Base-by-base conservation (phyloP, 2,113 vertebrate species). In the Plecotus auritus region DNA sequence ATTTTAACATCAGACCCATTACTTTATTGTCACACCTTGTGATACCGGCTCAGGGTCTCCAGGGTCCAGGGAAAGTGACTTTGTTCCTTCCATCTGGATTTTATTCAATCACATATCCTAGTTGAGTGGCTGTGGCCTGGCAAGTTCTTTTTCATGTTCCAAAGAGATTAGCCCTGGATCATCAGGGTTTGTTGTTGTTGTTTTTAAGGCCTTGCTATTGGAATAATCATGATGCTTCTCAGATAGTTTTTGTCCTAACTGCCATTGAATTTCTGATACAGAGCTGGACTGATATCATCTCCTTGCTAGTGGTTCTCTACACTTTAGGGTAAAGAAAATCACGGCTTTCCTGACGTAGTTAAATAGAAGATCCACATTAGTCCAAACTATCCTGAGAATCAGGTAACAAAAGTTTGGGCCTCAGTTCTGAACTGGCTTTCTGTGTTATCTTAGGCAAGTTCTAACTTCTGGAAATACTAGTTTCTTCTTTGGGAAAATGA, bases 1-100 rank as follows among this genome's bases (percentile, higher is more conserved):
- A 82, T 83, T 96, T 78, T n/a, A 86, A 95, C 94, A 94, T 88
- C 88, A 87, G 56, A 22, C n/a, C 3, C 54, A 77, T 95, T 92
- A 94, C 76, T 73, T 73, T 40, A 9, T 3, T 40, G 56, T 94
- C 92, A 96, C 81, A 76, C 32, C 32, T 87, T 45, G 20, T 49
- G 32, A 76, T 54, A 49, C 23, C 67, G 42, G 26, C 51, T 35
- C 17, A 35, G 93, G 35, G 23, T 93, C 54, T 67, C 83, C 35
- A 37, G 74, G 69, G 40, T 67, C 42, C 82, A 32, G 8, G 45
- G 89, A 90, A 87, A 74, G 69, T 3, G 32, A 32, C 61, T 73
- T 88, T 70, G 49, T 30, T 37, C 69, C 51, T 93, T 77, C 49
- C 56, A 42, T 66, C 83, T 96, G 42, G 56, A 59, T 91, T 85